Base-by-base conservation (phyloP, 2,113 vertebrate genomes). In the Lichenostomus cassidix region DNA sequence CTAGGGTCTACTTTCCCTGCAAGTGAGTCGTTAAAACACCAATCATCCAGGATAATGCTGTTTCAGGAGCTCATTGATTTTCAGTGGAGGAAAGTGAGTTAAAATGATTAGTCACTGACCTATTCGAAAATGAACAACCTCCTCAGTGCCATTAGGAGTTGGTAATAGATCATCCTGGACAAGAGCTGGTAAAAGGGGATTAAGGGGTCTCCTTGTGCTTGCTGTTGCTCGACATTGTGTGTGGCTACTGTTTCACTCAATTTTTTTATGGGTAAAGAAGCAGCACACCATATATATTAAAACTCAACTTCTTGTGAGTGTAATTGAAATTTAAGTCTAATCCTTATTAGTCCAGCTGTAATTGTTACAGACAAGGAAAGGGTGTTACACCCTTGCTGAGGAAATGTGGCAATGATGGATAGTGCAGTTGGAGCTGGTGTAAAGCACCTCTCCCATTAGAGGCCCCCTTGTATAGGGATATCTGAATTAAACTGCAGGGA, bases 71-170 rank as follows among this genome's bases (percentile, higher is more conserved):
- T 95, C 74, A 85, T 91, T 89, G 87, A 90, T 89, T 96, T 46
- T 89, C 68, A 91, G 62, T 0, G 0, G 46, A 87, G 67, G 23
- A 35, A 95, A 93, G 78, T 46, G 84, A 91, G 70, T 97, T 96
- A 87, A 96, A 94, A 63, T 67, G 78, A 83, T 80, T 90, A 95
- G 71, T 85, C 60, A 47, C 56, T 94, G 93, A 95, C 89, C 87
- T 91, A 17, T 70, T 92, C 0, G 10, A 78, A 86, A 94, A 94
- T 59, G 86, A 96, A 24, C 79, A 83, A 52, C 71, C 76, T 88
- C 27, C 68, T 77, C 28, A 5, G 70, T 53, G 56, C 60, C 44
- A 37, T 83, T 83, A 83, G 65, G 60, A 81, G 56, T 39, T 86
- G 68, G 55, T 76, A 31, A 75, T 91, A 87, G 85, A 86, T 95